Evolutionary conservation across 2,797 vertebrate genomes (phyloP).

Genomic region (Steatocranus sp.): DNA sequence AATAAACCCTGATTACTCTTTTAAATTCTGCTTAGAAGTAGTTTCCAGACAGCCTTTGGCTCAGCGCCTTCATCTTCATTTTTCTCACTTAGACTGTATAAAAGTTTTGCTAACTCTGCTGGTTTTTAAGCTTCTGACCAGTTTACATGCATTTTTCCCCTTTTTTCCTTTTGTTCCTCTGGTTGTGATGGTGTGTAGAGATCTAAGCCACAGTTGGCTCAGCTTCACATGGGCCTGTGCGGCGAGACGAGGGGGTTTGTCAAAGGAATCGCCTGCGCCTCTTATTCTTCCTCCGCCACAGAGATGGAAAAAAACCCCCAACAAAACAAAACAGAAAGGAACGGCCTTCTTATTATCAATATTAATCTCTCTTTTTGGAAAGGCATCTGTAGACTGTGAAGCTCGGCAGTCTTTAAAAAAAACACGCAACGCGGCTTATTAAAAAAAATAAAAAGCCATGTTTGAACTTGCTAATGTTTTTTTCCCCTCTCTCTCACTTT

Average conservation of each 20-base stretch:
- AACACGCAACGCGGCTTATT: constrained; percentile 46
- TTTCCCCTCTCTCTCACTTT: neutral
- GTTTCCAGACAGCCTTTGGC: constrained; percentile 31
- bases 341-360: constrained; percentile 63
- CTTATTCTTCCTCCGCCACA: constrained; percentile 57
- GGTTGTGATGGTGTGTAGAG: constrained; percentile 57
- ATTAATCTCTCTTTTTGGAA: constrained; percentile 70
- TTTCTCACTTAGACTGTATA: constrained; percentile 41
- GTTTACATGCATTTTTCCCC: constrained; percentile 14
- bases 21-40: neutral
- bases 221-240: constrained; percentile 63
- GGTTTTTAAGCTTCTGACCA: constrained; percentile 50
- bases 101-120: constrained; percentile 51
- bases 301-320: constrained; percentile 4
- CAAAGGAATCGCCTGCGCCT: constrained; percentile 59
- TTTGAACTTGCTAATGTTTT: constrained; percentile 71
- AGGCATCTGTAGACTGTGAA: constrained; percentile 61
- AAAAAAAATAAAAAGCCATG: constrained; percentile 42
- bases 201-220: constrained; percentile 66
- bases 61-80: constrained; percentile 38
- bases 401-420: constrained; percentile 39
- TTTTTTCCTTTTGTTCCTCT: constrained; percentile 52
- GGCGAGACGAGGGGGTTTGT: constrained; percentile 56
- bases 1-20: neutral
- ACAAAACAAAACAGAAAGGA: constrained; percentile 45